A percentile compares a stretch with the other conserved stretches of the same genome.
Conservation (phyloP, 2,113 vertebrate genomes). For the Nibea albiflora region DNA sequence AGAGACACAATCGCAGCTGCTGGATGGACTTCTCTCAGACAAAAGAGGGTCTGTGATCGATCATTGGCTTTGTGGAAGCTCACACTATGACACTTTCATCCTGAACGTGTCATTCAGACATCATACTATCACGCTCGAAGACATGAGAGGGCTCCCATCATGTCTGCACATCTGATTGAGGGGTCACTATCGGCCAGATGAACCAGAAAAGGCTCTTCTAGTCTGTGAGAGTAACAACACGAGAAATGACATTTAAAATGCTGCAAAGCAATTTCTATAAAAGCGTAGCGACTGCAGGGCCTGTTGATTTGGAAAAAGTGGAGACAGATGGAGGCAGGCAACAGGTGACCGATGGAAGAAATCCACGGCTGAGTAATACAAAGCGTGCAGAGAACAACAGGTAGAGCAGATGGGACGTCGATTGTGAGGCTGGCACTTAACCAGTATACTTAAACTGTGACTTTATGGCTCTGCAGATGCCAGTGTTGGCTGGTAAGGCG, state of each 20-base stretch:
- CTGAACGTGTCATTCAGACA: background rate
- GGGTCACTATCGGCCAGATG: background rate
- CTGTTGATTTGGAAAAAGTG: background rate
- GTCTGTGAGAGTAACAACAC: background rate
- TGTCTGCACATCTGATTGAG: background rate
- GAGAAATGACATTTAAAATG: background rate
- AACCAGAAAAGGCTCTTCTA: background rate
- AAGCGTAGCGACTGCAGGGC: background rate
- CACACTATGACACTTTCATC: background rate
- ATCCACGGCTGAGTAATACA: conserved; percentile 4
- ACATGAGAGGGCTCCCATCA: background rate
- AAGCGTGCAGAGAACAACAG: conserved; percentile 18
- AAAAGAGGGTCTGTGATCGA: background rate
- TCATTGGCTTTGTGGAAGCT: background rate
- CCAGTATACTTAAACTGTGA: conserved; percentile 9
- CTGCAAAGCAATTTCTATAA: background rate
- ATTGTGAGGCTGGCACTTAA: conserved; percentile 19
- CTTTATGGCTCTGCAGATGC: conserved; percentile 14
- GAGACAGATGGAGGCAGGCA: background rate
- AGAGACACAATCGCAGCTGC: background rate
- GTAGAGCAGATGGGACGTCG: conserved; percentile 29
- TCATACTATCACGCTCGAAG: background rate
- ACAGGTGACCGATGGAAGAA: background rate
- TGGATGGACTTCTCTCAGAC: background rate
- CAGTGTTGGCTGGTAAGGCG: background rate